Evolutionary conservation across 2,888 invertebrate species (phyloP).

Genomic region (Mystacides longicornis): DNA sequence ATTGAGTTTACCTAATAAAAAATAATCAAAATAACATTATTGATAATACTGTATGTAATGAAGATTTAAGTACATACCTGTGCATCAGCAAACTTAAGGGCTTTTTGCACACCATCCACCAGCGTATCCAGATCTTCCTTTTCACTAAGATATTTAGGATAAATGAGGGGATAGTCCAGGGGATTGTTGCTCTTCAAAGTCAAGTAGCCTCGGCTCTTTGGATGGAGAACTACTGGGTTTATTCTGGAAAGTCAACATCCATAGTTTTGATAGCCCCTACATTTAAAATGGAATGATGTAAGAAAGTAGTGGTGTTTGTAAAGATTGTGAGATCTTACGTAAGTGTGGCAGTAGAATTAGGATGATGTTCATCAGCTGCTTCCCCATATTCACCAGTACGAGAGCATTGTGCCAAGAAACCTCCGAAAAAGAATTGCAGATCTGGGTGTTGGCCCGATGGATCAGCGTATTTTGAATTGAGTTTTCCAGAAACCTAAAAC

Average conservation of each 20-base stretch:
- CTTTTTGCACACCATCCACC: slow-evolving; percentile 55
- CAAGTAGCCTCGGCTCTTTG: slow-evolving; percentile 57
- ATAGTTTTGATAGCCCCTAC: too few species aligned
- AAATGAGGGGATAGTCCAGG: slow-evolving; percentile 60
- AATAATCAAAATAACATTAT: not conserved
- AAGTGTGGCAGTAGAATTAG: slow-evolving; percentile 31
- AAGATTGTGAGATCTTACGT: too few species aligned
- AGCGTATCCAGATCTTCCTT: slow-evolving; percentile 57
- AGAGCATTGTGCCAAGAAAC: slow-evolving; percentile 56
- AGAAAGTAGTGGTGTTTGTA: too few species aligned
- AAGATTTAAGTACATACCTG: slow-evolving; percentile 40
- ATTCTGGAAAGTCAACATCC: slow-evolving; percentile 34
- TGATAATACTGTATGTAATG: not conserved
- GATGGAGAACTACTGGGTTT: slow-evolving; percentile 56
- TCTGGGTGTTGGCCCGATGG: slow-evolving; percentile 55
- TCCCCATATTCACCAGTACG: slow-evolving; percentile 42
- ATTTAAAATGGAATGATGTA: too few species aligned
- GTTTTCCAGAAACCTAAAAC: slow-evolving; percentile 50
- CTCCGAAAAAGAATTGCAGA: slow-evolving; percentile 59
- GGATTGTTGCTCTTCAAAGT: slow-evolving; percentile 62
- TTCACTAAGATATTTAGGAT: slow-evolving; percentile 67
- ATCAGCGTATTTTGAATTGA: slow-evolving; percentile 54
- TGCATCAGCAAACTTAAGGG: slow-evolving; percentile 51
- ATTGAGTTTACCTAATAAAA: too few species aligned
- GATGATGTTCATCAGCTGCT: slow-evolving; percentile 32